Evolutionary conservation across 2,888 invertebrate species (phyloP).

Genomic region (Erebia aethiops): DNA sequence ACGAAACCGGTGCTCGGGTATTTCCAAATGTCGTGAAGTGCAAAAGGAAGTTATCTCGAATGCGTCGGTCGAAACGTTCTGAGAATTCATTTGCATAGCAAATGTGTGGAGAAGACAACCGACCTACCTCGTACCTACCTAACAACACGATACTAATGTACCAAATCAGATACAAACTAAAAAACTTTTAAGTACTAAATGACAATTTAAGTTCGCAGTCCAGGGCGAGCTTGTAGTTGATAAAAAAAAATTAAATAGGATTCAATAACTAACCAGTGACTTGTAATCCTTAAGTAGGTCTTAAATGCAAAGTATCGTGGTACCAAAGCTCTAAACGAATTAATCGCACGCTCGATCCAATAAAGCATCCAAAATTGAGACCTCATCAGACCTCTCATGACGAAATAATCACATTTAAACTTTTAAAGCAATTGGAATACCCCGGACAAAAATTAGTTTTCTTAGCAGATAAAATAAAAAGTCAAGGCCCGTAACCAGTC

Average conservation of each 20-base stretch:
- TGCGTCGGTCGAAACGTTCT: slow-evolving; percentile 59
- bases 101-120: slow-evolving; percentile 49
- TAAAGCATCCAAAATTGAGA: too few relatives aligned
- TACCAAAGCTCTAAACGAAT: too few relatives aligned
- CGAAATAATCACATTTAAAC: too few relatives aligned
- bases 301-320: too few relatives aligned
- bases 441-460: too few relatives aligned
- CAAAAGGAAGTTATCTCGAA: slow-evolving; percentile 58
- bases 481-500: slow-evolving; percentile 15
- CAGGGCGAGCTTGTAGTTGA: not conserved
- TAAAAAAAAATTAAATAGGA: not conserved
- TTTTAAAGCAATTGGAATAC: too few relatives aligned
- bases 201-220: not conserved
- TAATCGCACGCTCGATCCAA: too few relatives aligned
- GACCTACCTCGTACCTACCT: slow-evolving; percentile 26
- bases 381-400: too few relatives aligned
- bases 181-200: not conserved
- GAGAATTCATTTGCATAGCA: slow-evolving; percentile 72
- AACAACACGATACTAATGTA: not conserved
- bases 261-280: too few relatives aligned
- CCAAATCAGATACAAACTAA: slow-evolving; percentile 4
- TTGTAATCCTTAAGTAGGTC: too few relatives aligned
- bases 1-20: slow-evolving; percentile 47
- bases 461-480: slow-evolving; percentile 3
- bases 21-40: slow-evolving; percentile 60